Conservation (phyloP, 2,797 vertebrate genomes). For the Galaxias olidus region DNA sequence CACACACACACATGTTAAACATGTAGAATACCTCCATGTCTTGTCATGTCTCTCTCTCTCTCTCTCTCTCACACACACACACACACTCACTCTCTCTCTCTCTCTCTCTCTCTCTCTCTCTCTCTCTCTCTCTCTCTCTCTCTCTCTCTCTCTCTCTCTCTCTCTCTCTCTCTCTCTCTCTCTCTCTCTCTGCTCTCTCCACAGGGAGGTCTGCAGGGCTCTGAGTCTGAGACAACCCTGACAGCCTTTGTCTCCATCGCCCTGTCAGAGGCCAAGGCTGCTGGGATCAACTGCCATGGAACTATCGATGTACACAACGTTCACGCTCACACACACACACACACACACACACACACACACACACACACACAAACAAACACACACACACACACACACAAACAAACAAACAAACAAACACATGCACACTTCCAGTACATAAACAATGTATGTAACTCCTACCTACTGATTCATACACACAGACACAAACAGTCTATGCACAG, state of each 20-base stretch:
- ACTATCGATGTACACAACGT: not conserved
- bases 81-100: not conserved
- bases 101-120: not conserved
- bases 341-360: conserved; percentile 6
- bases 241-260: conserved; percentile 78
- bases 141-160: not conserved
- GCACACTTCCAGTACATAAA: not conserved
- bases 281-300: conserved; percentile 23
- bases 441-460: too few relatives aligned
- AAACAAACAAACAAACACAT: not conserved
- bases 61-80: not conserved
- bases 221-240: conserved; percentile 62
- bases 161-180: not conserved
- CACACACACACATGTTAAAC: too few relatives aligned
- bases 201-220: conserved; percentile 67
- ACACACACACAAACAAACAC: conserved; percentile 7
- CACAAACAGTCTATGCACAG: too few relatives aligned
- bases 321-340: conserved; percentile 15
- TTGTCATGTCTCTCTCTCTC: too few relatives aligned
- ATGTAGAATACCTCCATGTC: too few relatives aligned
- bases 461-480: too few relatives aligned
- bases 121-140: too few relatives aligned
- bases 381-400: conserved; percentile 2
- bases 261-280: conserved; percentile 60
- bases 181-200: not conserved